Evolutionary conservation across 53 echinoderm and acorn worm species (phyloP).

Genomic region (Paelopatides confundens): DNA sequence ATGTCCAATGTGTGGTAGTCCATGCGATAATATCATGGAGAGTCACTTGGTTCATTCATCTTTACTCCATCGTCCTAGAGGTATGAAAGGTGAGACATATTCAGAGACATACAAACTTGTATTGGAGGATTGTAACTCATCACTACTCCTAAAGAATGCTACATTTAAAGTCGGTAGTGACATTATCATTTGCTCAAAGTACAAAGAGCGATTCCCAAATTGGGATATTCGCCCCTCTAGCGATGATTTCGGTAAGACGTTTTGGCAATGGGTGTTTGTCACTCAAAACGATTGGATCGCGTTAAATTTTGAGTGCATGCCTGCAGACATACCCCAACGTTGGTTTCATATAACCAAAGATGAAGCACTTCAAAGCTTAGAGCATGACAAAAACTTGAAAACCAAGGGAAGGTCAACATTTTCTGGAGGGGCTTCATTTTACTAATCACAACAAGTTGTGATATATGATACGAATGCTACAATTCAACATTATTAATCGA

Average conservation of each 20-base stretch:
- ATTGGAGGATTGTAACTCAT: slow-evolving; percentile 10
- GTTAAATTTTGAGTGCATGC: neutral
- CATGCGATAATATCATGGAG: neutral
- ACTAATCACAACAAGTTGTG: too few species aligned
- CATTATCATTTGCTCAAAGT: neutral
- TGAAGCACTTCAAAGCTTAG: slow-evolving; percentile 2
- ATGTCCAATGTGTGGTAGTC: slow-evolving; percentile 1
- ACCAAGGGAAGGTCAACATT: neutral
- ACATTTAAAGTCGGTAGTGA: neutral
- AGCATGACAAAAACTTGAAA: neutral
- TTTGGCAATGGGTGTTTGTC: slow-evolving; percentile 15
- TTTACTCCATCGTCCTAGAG: slow-evolving; percentile 4
- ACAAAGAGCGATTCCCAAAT: neutral
- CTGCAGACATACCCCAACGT: slow-evolving; percentile 5
- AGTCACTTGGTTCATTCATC: neutral
- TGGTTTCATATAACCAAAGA: slow-evolving; percentile 6
- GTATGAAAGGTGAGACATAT: neutral
- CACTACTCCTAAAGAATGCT: neutral
- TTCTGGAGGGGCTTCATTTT: neutral
- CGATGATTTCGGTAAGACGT: neutral
- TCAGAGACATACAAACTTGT: neutral
- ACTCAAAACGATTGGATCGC: neutral
- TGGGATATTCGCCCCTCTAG: neutral
- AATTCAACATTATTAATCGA: too few species aligned
- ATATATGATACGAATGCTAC: too few species aligned